Percentiles rank a stretch among this genome's conserved stretches.
These are phyloP conservation scores for Nycticorax nycticorax DNA, from an alignment of 2,113 vertebrate genomes.

Conservation along the genomic window DNA sequence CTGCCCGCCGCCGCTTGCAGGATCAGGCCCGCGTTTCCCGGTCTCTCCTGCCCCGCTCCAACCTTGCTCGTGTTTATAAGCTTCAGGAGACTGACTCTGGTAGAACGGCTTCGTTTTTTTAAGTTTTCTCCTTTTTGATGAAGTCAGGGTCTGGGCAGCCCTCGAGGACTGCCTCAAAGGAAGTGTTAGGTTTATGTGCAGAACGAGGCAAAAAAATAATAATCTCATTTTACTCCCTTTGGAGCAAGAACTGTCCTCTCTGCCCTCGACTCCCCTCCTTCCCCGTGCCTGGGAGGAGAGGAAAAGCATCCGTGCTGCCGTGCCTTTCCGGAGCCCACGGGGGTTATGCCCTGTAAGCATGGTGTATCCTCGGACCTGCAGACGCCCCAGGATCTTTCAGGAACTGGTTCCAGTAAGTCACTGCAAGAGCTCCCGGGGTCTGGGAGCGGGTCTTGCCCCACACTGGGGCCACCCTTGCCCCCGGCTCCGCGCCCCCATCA, in stretches of 20 bases:
- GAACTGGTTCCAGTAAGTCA: neutral
- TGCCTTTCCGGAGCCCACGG: neutral
- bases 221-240: slow-evolving; percentile 2
- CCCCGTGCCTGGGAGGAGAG: neutral
- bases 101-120: neutral
- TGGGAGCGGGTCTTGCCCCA: neutral
- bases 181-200: slow-evolving; percentile 40
- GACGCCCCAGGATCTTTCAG: neutral
- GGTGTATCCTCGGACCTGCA: neutral
- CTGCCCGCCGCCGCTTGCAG: neutral
- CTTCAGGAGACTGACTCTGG: neutral
- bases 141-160: slow-evolving; percentile 6
- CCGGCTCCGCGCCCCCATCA: neutral
- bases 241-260: neutral
- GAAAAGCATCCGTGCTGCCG: neutral
- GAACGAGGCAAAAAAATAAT: neutral
- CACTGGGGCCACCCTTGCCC: neutral
- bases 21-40: neutral
- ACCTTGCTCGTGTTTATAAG: neutral
- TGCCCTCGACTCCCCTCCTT: rapidly evolving
- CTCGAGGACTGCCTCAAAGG: slow-evolving; percentile 29
- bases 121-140: slow-evolving; percentile 14
- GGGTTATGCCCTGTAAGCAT: rapidly evolving
- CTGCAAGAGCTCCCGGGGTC: neutral
- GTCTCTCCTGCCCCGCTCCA: neutral